These are phyloP conservation scores for Capreolus pygargus DNA, from an alignment of 2,113 vertebrate genomes.

Conservation along the genomic window DNA sequence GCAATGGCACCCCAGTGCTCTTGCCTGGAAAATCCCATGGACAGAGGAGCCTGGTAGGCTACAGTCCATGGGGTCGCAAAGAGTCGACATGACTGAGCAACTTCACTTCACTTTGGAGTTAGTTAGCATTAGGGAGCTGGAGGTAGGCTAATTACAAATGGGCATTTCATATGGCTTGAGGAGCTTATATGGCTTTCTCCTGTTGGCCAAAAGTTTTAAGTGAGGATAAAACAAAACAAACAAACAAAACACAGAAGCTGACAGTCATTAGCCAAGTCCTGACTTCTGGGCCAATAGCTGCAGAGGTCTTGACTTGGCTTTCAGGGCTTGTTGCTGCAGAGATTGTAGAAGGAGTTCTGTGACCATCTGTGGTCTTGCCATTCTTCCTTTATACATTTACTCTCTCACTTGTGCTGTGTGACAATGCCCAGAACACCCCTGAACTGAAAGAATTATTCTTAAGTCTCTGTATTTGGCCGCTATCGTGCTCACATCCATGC, in stretches of 20 bases:
- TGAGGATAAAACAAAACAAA: not conserved
- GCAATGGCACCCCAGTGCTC: too few species aligned
- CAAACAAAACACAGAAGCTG: not conserved
- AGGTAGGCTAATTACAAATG: not conserved
- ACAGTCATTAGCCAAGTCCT: not conserved
- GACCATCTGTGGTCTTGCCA: accelerated
- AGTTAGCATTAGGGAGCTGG: not conserved
- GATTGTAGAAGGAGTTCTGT: too few species aligned
- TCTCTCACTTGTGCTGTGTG: not conserved
- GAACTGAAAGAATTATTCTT: not conserved
- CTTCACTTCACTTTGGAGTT: not conserved
- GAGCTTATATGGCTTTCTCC: not conserved
- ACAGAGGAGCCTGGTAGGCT: too few species aligned
- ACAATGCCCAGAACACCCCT: not conserved
- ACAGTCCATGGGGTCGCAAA: too few species aligned
- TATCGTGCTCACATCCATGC: not conserved
- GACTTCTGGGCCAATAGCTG: too few species aligned
- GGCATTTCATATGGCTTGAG: not conserved
- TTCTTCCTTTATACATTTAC: not conserved
- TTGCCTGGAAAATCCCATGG: too few species aligned
- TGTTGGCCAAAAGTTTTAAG: not conserved
- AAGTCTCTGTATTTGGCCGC: not conserved
- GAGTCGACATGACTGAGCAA: too few species aligned
- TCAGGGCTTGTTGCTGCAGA: not conserved
- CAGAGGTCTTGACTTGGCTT: not conserved